phyloP scores from a whole-genome alignment of 2,888 invertebrate genomes.

The Lutraria lutraria region DNA sequence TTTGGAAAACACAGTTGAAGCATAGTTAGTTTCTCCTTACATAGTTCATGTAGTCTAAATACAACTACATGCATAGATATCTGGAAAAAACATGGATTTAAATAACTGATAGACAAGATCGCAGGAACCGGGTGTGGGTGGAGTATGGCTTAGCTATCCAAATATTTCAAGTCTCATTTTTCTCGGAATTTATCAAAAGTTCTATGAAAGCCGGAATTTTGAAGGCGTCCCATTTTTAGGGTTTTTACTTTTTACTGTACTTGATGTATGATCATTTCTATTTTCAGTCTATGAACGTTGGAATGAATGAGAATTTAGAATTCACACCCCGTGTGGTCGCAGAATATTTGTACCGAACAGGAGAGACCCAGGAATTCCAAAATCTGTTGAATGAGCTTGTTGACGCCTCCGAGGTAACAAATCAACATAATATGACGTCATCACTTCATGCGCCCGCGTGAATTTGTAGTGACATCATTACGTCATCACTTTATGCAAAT shows the following conservation, averaged over 20 bases:
- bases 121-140: too few relatives aligned
- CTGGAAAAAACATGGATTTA: too few relatives aligned
- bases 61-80: too few relatives aligned
- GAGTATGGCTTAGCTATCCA: too few relatives aligned
- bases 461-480: neutral
- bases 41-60: too few relatives aligned
- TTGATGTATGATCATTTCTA: neutral
- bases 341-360: slow-evolving; percentile 75
- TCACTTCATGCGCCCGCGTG: neutral
- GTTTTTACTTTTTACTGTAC: neutral
- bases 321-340: slow-evolving; percentile 78
- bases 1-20: too few relatives aligned
- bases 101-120: too few relatives aligned
- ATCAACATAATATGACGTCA: neutral
- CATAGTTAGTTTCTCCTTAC: too few relatives aligned
- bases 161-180: too few relatives aligned
- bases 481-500: neutral
- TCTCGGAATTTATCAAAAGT: too few relatives aligned
- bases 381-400: slow-evolving; percentile 75
- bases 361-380: slow-evolving; percentile 75
- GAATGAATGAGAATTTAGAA: slow-evolving; percentile 63
- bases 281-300: slow-evolving; percentile 28
- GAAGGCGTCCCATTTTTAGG: too few relatives aligned
- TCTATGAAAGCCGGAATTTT: too few relatives aligned
- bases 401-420: slow-evolving; percentile 74